Conservation (phyloP, 2,113 vertebrate species). For the Megaptera novaeangliae region DNA sequence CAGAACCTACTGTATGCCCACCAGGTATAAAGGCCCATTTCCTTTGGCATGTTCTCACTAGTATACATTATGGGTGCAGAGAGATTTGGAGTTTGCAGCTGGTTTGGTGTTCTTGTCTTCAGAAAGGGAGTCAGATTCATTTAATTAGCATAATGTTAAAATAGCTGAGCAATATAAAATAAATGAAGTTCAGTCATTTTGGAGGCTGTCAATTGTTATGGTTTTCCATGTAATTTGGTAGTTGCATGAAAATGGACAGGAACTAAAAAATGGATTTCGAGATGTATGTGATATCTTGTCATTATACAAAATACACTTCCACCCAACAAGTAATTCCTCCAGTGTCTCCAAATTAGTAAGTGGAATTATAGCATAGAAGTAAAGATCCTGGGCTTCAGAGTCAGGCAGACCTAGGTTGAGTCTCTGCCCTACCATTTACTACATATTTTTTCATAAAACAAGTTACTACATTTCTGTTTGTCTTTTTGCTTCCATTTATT, state of each 20-base stretch:
- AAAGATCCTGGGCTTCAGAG: neutral
- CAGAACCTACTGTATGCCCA: neutral
- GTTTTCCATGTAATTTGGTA: neutral
- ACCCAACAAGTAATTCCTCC: neutral
- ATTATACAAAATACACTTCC: neutral
- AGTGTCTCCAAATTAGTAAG: neutral
- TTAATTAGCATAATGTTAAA: neutral
- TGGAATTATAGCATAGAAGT: neutral
- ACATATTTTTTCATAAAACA: neutral
- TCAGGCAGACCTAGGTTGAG: neutral
- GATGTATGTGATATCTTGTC: neutral
- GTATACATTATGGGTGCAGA: neutral
- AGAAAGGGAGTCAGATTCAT: neutral
- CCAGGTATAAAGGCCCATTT: neutral
- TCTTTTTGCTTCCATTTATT: neutral
- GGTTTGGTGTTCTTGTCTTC: neutral
- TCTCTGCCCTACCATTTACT: neutral
- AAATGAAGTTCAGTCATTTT: conserved; percentile 16
- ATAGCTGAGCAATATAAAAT: neutral
- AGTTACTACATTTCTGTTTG: neutral
- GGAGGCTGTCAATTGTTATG: neutral
- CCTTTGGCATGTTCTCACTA: neutral
- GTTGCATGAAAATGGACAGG: neutral
- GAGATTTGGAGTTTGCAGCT: neutral
- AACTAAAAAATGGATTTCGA: neutral